Evolutionary conservation across 2,113 vertebrate species (phyloP).

Genomic region (Triplophysa tibetana): DNA sequence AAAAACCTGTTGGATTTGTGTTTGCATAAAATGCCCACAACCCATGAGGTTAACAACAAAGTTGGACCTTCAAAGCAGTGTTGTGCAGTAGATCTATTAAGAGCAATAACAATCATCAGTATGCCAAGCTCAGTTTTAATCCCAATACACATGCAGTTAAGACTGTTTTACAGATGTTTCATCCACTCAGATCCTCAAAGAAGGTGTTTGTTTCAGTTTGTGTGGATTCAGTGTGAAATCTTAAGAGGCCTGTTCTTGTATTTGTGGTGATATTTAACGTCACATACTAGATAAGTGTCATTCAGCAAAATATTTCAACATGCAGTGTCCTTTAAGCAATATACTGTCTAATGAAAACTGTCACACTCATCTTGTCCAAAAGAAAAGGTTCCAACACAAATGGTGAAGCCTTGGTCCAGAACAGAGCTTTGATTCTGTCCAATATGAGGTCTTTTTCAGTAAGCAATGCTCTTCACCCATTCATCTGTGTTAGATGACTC

Average conservation of each 20-base stretch:
- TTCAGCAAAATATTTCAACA: constrained; percentile 22
- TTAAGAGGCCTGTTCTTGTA: constrained; percentile 11
- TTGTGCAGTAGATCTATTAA: constrained; percentile 8
- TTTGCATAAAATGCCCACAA: constrained; percentile 38
- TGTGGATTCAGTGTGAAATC: constrained; percentile 4
- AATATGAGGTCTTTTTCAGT: constrained; percentile 40
- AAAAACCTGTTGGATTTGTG: constrained; percentile 17
- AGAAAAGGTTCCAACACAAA: background rate
- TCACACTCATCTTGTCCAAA: constrained; percentile 1
- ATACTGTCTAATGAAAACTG: constrained; percentile 26
- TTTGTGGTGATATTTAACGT: constrained; percentile 24
- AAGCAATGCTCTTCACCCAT: constrained; percentile 37
- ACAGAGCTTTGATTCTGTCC: constrained; percentile 46
- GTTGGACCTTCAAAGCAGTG: constrained; percentile 7
- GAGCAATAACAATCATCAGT: constrained; percentile 51
- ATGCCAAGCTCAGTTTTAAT: constrained; percentile 33
- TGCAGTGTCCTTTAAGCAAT: constrained; percentile 52
- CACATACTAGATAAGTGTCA: constrained; percentile 29
- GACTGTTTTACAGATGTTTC: constrained; percentile 2
- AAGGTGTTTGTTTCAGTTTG: background rate
- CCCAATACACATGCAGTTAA: background rate
- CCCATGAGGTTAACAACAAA: constrained; percentile 17
- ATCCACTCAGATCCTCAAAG: constrained; percentile 5
- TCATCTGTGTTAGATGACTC: constrained; percentile 32
- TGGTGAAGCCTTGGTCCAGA: background rate